phyloP scores from a whole-genome alignment of 1,140 invertebrate genomes.

The Diachasmimorpha longicaudata region DNA sequence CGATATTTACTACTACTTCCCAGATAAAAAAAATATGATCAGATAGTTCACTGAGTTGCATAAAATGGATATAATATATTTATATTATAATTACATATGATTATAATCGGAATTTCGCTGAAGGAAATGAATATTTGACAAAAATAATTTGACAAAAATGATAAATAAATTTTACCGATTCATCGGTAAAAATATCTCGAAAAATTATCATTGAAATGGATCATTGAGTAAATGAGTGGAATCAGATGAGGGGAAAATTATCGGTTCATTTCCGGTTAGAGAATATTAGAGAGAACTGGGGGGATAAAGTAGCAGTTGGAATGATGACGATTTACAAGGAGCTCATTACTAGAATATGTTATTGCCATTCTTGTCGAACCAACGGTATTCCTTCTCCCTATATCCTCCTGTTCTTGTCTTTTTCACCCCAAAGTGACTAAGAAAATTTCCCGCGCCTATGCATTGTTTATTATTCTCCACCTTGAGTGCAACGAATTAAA shows the following conservation, averaged over 20 bases:
- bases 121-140: no score
- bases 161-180: not conserved
- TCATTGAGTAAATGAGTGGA: not conserved
- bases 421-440: not conserved
- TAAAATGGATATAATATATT: no score
- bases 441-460: not conserved
- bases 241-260: not conserved
- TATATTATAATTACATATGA: no score
- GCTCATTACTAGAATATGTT: not conserved
- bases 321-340: not conserved
- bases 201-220: not conserved
- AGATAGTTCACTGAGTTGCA: not conserved
- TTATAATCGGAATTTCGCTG: no score
- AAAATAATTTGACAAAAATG: no score
- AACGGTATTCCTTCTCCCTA: not conserved
- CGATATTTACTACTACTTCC: not conserved
- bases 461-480: not conserved
- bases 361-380: not conserved
- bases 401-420: not conserved
- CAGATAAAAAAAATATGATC: not conserved
- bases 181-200: not conserved
- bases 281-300: not conserved
- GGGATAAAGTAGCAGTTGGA: not conserved
- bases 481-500: not conserved
- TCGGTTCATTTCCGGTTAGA: not conserved